Conservation (phyloP, 1,140 invertebrate genomes). For the Mizuhopecten yessoensis region DNA sequence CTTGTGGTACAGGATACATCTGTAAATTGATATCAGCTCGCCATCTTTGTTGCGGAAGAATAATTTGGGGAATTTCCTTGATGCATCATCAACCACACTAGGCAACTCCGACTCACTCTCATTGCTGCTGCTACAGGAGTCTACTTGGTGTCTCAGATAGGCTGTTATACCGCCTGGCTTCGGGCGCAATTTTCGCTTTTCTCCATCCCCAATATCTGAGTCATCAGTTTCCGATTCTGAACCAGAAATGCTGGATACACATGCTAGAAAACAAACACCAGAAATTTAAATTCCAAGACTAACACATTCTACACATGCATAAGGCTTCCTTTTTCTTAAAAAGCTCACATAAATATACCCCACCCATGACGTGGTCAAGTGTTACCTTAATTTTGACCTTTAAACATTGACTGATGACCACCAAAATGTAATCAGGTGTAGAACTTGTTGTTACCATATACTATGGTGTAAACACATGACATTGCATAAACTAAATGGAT, state of each 20-base stretch:
- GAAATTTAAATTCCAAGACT: too few relatives aligned
- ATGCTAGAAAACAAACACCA: conserved; percentile 83
- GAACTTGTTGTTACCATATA: too few relatives aligned
- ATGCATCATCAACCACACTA: conserved; percentile 46
- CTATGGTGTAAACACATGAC: too few relatives aligned
- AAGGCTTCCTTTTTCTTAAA: too few relatives aligned
- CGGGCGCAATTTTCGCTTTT: conserved; percentile 32
- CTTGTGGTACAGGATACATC: conserved; percentile 85
- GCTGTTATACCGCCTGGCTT: conserved; percentile 74
- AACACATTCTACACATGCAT: too few relatives aligned
- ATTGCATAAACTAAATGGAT: too few relatives aligned
- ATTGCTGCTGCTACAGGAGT: conserved; percentile 50
- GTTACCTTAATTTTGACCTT: too few relatives aligned
- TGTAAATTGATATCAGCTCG: conserved; percentile 89
- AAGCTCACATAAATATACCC: too few relatives aligned
- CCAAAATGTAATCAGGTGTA: too few relatives aligned
- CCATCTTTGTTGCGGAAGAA: conserved; percentile 89
- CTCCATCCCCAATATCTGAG: conserved; percentile 67
- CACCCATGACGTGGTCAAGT: too few relatives aligned
- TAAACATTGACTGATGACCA: too few relatives aligned
- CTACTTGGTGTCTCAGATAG: conserved; percentile 24
- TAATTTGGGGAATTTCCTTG: conserved; percentile 86
- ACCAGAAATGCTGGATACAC: conserved; percentile 91
- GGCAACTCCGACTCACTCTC: conserved; percentile 66
- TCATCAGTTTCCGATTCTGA: conserved; percentile 85